Conservation (phyloP, 1,140 invertebrate species). For the Drosophila subpulchrella region DNA sequence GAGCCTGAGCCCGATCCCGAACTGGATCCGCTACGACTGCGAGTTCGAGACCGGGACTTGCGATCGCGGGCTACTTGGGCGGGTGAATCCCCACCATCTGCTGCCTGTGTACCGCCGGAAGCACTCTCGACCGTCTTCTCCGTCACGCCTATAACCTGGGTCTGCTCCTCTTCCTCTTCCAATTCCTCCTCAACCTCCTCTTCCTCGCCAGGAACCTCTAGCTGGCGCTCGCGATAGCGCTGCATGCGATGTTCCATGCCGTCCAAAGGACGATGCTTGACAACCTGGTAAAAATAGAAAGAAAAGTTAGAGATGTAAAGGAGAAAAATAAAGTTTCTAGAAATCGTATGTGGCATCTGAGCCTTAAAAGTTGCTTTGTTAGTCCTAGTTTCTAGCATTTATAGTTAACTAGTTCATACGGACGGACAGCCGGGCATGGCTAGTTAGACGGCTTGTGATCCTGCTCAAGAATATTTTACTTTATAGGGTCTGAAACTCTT, state of each 20-base stretch:
- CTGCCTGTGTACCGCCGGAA: constrained; percentile 39
- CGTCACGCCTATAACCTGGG: constrained; percentile 81
- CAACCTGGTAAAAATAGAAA: constrained; percentile 85
- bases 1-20: constrained; percentile 82
- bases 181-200: constrained; percentile 89
- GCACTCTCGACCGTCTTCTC: constrained; percentile 58
- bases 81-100: constrained; percentile 84
- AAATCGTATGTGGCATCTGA: too few relatives aligned
- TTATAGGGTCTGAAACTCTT: too few relatives aligned
- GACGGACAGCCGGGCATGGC: too few relatives aligned
- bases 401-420: too few relatives aligned
- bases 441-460: too few relatives aligned
- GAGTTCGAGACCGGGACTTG: constrained; percentile 75
- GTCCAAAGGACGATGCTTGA: constrained; percentile 95
- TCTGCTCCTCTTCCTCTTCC: constrained; percentile 89
- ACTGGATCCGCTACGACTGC: constrained; percentile 64
- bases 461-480: too few relatives aligned
- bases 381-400: too few relatives aligned
- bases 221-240: constrained; percentile 92
- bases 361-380: too few relatives aligned
- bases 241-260: constrained; percentile 94
- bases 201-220: constrained; percentile 94
- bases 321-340: too few relatives aligned
- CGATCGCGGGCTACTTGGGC: constrained; percentile 81
- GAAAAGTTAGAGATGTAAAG: not conserved